These are phyloP conservation scores for Hydroisotoma schaefferi DNA, from an alignment of 2,888 invertebrate genomes.

Conservation along the genomic window DNA sequence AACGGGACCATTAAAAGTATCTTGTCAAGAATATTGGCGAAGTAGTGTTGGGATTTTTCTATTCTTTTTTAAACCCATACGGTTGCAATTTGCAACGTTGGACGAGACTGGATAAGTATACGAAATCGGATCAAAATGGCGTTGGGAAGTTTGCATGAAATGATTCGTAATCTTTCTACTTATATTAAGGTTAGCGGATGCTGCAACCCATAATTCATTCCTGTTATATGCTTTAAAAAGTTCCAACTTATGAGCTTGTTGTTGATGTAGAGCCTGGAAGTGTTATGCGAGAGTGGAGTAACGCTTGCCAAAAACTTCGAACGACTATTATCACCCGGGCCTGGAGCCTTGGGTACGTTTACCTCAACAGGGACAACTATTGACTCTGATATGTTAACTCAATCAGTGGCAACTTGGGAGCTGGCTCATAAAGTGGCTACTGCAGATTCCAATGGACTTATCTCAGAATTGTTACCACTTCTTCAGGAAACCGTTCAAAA, in stretches of 20 bases:
- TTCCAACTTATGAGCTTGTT: neutral
- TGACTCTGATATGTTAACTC: constrained; percentile 47
- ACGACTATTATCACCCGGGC: constrained; percentile 44
- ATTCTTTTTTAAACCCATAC: too few species aligned
- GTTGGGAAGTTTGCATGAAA: constrained; percentile 46
- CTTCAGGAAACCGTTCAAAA: constrained; percentile 48
- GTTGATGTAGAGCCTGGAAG: constrained; percentile 44
- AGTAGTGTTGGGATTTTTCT: too few species aligned
- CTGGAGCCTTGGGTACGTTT: constrained; percentile 26
- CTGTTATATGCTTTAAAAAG: neutral
- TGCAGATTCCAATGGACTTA: constrained; percentile 46
- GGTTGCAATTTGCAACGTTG: too few species aligned
- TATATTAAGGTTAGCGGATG: constrained; percentile 44
- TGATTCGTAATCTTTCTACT: constrained; percentile 47
- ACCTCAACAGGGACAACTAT: constrained; percentile 38
- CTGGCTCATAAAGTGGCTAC: constrained; percentile 22
- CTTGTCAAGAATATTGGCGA: too few species aligned
- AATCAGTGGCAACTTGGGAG: constrained; percentile 48
- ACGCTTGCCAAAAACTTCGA: constrained; percentile 48
- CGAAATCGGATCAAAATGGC: constrained; percentile 36
- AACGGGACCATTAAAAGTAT: too few species aligned
- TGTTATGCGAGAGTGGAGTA: constrained; percentile 46
- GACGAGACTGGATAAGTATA: too few species aligned
- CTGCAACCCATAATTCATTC: neutral
- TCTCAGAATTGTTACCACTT: constrained; percentile 47